phyloP scores from a whole-genome alignment of 2,113 vertebrate species.

The Cinclus mexicanus region DNA sequence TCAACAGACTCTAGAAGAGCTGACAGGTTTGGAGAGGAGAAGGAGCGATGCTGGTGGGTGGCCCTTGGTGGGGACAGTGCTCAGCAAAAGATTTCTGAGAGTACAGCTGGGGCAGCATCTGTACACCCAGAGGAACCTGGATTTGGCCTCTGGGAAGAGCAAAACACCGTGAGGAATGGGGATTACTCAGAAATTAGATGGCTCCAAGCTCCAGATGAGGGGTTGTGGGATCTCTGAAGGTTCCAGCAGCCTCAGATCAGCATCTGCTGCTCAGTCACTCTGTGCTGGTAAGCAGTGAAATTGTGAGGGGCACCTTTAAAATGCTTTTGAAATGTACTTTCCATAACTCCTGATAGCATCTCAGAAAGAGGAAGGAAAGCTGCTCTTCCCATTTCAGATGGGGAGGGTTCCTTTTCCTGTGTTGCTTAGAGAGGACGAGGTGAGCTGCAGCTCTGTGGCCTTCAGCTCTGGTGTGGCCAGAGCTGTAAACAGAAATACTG shows the following conservation, averaged over 20 bases:
- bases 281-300: neutral
- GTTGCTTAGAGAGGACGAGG: neutral
- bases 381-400: slow-evolving; percentile 25
- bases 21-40: fast-evolving
- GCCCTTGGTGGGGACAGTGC: too few relatives aligned
- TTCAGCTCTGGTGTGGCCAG: neutral
- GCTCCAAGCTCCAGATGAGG: neutral
- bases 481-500: neutral
- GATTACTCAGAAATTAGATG: neutral
- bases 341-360: slow-evolving; percentile 61
- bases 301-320: neutral
- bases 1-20: neutral
- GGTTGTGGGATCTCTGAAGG: neutral
- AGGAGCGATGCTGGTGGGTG: neutral
- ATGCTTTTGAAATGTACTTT: slow-evolving; percentile 9
- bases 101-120: neutral
- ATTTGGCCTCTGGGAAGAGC: neutral
- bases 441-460: neutral
- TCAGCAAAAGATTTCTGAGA: neutral
- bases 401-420: slow-evolving; percentile 62
- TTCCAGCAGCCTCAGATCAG: neutral
- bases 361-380: slow-evolving; percentile 62
- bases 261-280: neutral
- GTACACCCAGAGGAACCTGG: neutral
- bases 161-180: fast-evolving